Evolutionary conservation across 2,797 vertebrate species (phyloP).

Genomic region (Phrynocephalus forsythii): DNA sequence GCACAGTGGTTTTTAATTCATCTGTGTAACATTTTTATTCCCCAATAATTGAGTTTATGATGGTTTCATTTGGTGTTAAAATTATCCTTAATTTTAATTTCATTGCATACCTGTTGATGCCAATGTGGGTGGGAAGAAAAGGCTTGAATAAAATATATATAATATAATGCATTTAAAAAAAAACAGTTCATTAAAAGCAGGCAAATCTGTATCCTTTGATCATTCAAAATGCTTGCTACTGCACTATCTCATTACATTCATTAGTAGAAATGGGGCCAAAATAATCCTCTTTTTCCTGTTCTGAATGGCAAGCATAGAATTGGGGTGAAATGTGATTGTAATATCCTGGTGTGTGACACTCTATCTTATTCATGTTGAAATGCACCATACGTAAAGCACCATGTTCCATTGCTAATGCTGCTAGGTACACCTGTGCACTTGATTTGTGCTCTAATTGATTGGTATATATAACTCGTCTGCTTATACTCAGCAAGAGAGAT

Average conservation of each 20-base stretch:
- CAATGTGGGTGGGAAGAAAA: not conserved
- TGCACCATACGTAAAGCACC: too few relatives aligned
- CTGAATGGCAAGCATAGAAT: not conserved
- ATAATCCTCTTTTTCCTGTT: not conserved
- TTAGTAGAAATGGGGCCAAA: not conserved
- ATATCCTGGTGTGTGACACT: too few relatives aligned
- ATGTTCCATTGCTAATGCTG: too few relatives aligned
- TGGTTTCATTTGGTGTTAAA: not conserved
- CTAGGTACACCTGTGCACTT: too few relatives aligned
- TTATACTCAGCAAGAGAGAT: too few relatives aligned
- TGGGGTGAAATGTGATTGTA: too few relatives aligned
- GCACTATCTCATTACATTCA: not conserved
- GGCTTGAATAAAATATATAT: not conserved
- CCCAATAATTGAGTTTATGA: not conserved
- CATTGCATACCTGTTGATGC: not conserved
- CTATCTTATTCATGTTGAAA: too few relatives aligned
- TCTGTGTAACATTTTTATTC: not conserved
- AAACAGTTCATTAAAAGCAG: too few relatives aligned
- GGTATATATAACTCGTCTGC: too few relatives aligned
- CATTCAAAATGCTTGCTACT: not conserved
- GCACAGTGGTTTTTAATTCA: not conserved
- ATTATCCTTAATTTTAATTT: not conserved
- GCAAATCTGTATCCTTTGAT: not conserved
- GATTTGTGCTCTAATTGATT: too few relatives aligned
- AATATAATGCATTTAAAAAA: not conserved